phyloP scores from a whole-genome alignment of 1,140 invertebrate species.

The Grapholita molesta region DNA sequence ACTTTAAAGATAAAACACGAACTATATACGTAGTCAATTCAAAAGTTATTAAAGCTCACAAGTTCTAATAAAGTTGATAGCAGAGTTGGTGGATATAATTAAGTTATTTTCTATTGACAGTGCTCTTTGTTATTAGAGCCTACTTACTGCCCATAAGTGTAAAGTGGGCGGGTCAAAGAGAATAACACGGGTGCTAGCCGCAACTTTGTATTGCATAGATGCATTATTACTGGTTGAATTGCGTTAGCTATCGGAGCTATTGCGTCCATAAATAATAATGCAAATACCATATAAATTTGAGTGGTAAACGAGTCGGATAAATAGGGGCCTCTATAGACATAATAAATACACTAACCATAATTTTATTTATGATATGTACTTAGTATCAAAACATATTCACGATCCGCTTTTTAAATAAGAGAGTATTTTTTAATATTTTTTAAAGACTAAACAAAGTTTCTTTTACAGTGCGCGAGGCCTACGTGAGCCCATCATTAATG shows the following conservation, averaged over 20 bases:
- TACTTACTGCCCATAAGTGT: slow-evolving; percentile 1
- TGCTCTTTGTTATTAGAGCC: slow-evolving; percentile 11
- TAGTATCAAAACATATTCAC: no score
- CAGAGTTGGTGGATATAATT: slow-evolving; percentile 1
- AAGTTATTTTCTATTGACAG: slow-evolving; percentile 10
- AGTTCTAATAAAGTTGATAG: neutral
- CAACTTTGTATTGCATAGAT: slow-evolving; percentile 3
- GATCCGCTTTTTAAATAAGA: no score
- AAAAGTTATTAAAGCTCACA: no score
- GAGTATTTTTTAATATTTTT: no score
- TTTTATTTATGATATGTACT: no score
- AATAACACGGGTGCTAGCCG: neutral
- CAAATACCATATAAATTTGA: neutral
- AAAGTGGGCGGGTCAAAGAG: neutral
- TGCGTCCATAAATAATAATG: slow-evolving; percentile 2
- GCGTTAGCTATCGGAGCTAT: neutral
- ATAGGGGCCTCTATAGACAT: no score
- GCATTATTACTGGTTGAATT: slow-evolving; percentile 8
- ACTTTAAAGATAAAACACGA: neutral
- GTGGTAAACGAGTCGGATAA: neutral
- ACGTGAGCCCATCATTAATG: no score
- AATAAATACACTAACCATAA: no score
- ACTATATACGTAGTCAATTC: no score
- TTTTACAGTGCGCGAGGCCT: no score
- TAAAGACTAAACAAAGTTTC: no score